A percentile compares a stretch with the other conserved stretches of the same genome.
phyloP scores from a whole-genome alignment of 92 coral and sea anemone genomes.

The Porites evermanni region DNA sequence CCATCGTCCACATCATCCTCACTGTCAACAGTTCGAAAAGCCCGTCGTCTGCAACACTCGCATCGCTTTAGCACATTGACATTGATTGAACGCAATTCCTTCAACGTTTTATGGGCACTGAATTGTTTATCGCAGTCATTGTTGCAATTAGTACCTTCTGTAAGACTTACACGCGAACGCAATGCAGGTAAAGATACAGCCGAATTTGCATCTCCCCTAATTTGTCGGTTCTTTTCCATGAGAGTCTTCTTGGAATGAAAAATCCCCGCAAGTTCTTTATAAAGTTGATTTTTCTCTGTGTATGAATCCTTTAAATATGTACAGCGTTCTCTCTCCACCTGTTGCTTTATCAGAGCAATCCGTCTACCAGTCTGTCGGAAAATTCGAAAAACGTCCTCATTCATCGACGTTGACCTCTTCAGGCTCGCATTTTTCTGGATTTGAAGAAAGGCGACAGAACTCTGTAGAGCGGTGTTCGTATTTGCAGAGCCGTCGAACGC shows the following conservation, averaged over 20 bases:
- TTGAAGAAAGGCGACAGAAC: constrained; percentile 82
- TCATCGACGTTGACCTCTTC: constrained; percentile 66
- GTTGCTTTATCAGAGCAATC: constrained; percentile 61
- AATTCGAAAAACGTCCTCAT: constrained; percentile 86
- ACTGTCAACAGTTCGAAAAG: constrained; percentile 53
- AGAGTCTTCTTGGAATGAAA: constrained; percentile 15
- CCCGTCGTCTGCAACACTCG: constrained; percentile 81
- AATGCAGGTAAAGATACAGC: background rate
- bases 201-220: background rate
- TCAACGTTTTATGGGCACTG: constrained; percentile 33
- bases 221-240: background rate
- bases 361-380: constrained; percentile 81
- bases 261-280: constrained; percentile 79
- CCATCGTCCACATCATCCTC: constrained; percentile 46
- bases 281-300: constrained; percentile 76
- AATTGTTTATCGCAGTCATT: constrained; percentile 37
- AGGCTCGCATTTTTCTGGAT: constrained; percentile 69
- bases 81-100: constrained; percentile 66
- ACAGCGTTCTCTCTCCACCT: constrained; percentile 73
- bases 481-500: constrained; percentile 20
- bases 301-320: constrained; percentile 73
- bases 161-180: background rate
- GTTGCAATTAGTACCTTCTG: background rate
- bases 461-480: constrained; percentile 67
- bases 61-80: constrained; percentile 77